A percentile compares a stretch with the other conserved stretches of the same genome.
phyloP scores from a whole-genome alignment of 1,140 invertebrate species.

The Habropoda laboriosa region DNA sequence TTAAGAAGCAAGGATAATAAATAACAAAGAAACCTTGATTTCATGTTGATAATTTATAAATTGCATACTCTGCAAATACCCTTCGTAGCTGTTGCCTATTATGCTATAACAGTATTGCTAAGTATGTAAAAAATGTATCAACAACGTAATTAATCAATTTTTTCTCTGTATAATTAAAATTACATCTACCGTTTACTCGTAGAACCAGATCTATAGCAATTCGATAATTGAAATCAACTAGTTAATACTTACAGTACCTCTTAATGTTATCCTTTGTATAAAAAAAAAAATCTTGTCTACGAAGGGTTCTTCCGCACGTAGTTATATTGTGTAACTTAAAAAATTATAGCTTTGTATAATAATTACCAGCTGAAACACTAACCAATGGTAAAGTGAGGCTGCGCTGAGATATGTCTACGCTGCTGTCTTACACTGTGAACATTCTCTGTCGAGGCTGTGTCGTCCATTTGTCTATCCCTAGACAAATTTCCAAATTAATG shows the following conservation, averaged over 20 bases:
- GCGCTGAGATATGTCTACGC: constrained; percentile 74
- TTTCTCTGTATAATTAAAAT: constrained; percentile 26
- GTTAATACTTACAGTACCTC: constrained; percentile 6
- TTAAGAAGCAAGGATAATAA: constrained; percentile 39
- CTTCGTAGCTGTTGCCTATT: constrained; percentile 48
- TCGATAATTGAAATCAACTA: constrained; percentile 11
- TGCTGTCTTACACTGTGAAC: constrained; percentile 76
- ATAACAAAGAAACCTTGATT: constrained; percentile 46
- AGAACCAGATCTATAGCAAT: constrained; percentile 1
- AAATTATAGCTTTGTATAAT: constrained; percentile 55
- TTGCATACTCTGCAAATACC: constrained; percentile 45
- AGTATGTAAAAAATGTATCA: constrained; percentile 11
- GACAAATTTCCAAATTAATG: constrained; percentile 71
- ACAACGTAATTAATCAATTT: constrained; percentile 9
- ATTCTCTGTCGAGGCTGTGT: constrained; percentile 79
- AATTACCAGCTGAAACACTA: constrained; percentile 48
- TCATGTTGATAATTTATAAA: constrained; percentile 41
- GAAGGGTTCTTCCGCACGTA: constrained; percentile 63
- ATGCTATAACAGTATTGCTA: constrained; percentile 4
- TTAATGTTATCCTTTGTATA: constrained; percentile 25
- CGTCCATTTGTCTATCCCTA: constrained; percentile 69
- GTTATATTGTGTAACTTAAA: constrained; percentile 35
- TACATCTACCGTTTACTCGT: constrained; percentile 1
- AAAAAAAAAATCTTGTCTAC: constrained; percentile 47
- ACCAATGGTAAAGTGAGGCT: constrained; percentile 69